These are phyloP conservation scores for Anthopleura xanthogrammica DNA, from an alignment of 92 coral and sea anemone genomes.

Conservation along the genomic window DNA sequence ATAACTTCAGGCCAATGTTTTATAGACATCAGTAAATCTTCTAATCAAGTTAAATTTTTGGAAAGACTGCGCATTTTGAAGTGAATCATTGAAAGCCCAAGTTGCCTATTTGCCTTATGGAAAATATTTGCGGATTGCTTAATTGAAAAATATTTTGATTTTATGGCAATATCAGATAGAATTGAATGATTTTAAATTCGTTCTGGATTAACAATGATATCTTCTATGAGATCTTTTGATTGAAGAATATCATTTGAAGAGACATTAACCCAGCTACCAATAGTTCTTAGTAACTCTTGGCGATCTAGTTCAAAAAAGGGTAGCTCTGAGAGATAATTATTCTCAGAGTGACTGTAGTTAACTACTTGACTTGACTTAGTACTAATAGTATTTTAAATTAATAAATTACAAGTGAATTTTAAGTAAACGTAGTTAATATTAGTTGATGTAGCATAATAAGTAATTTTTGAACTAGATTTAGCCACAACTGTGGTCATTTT, in stretches of 20 bases:
- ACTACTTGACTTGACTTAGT: too few relatives aligned
- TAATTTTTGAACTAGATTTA: too few relatives aligned
- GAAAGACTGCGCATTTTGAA: not conserved
- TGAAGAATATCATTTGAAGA: constrained; percentile 1
- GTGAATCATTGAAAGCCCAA: not conserved
- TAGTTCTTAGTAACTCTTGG: constrained; percentile 14
- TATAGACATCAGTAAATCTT: constrained; percentile 21
- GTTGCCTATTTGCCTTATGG: constrained; percentile 41
- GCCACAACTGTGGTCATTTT: too few relatives aligned
- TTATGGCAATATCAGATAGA: too few relatives aligned
- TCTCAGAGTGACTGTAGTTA: too few relatives aligned
- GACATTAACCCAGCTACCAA: not conserved
- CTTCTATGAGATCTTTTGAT: constrained; percentile 33
- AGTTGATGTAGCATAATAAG: too few relatives aligned
- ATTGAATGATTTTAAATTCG: too few relatives aligned
- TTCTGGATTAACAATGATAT: constrained; percentile 40
- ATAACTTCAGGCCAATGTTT: constrained; percentile 30
- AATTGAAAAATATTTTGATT: constrained; percentile 16
- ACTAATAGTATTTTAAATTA: not conserved
- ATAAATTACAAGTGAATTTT: not conserved
- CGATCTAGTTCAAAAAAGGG: constrained; percentile 23
- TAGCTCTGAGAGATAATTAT: not conserved
- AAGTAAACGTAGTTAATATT: too few relatives aligned
- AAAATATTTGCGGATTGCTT: constrained; percentile 1
- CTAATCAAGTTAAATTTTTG: constrained; percentile 16